phyloP scores from a whole-genome alignment of 2,888 invertebrate species.

The Candidula unifasciata region DNA sequence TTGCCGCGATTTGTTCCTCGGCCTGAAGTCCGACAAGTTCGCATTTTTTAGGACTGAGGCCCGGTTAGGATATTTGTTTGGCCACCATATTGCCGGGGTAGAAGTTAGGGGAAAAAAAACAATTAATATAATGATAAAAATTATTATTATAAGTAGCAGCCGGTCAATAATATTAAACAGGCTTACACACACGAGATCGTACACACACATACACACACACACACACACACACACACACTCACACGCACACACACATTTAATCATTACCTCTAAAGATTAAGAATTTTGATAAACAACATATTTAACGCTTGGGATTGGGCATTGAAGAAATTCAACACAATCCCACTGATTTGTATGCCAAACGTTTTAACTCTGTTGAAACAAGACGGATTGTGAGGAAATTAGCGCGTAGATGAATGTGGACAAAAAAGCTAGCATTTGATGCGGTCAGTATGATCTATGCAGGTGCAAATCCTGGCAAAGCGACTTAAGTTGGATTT shows the following conservation, averaged over 20 bases:
- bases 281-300: not conserved
- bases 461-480: not conserved
- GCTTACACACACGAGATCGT: not conserved
- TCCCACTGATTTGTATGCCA: not conserved
- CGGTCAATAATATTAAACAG: not conserved
- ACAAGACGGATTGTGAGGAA: constrained; percentile 6
- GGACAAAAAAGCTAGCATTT: constrained; percentile 18
- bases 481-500: constrained; percentile 7
- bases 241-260: not conserved
- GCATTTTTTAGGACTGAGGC: no score
- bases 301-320: not conserved
- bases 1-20: no score
- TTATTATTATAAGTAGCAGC: no score
- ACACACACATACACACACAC: no score
- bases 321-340: not conserved
- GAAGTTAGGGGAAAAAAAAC: no score
- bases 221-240: not conserved
- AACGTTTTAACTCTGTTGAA: not conserved
- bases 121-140: no score
- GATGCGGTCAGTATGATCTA: not conserved
- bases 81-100: no score
- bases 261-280: not conserved
- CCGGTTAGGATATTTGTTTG: no score
- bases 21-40: no score
- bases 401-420: constrained; percentile 4